A percentile compares a stretch with the other conserved stretches of the same genome.
Conservation (phyloP, 1,140 invertebrate species). For the Pectinophora gossypiella region DNA sequence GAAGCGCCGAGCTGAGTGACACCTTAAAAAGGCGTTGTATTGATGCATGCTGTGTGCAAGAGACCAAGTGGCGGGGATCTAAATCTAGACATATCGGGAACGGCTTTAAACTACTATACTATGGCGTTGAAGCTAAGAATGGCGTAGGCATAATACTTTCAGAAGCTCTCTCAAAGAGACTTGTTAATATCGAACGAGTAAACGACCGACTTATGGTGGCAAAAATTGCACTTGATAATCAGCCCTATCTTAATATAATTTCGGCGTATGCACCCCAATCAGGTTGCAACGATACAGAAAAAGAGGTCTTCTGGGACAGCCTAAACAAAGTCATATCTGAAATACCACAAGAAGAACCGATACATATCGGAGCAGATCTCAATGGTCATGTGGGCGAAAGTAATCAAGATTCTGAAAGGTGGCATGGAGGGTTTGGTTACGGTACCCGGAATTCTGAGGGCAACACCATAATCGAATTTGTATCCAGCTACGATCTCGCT, state of each 20-base stretch:
- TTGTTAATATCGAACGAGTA: neutral
- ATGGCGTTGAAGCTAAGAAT: conserved; percentile 1
- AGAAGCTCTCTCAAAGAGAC: neutral
- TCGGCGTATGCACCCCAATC: neutral
- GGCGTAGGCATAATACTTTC: neutral
- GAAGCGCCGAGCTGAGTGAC: neutral
- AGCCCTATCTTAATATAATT: neutral
- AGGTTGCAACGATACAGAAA: neutral
- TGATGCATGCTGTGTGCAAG: conserved; percentile 9
- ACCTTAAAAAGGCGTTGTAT: neutral
- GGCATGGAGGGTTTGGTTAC: neutral
- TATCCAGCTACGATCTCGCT: neutral
- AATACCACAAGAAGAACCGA: neutral
- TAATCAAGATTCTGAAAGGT: neutral
- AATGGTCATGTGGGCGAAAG: neutral
- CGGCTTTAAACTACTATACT: conserved; percentile 13
- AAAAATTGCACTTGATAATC: neutral
- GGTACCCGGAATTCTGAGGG: neutral
- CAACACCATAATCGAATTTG: neutral
- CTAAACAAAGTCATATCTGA: neutral
- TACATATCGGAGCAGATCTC: neutral
- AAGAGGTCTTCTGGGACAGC: neutral
- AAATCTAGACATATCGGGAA: conserved; percentile 18
- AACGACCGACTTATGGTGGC: neutral
- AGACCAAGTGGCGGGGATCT: conserved; percentile 18